Base-by-base conservation (phyloP, 2,797 vertebrate genomes). In the Galaxias olidus region DNA sequence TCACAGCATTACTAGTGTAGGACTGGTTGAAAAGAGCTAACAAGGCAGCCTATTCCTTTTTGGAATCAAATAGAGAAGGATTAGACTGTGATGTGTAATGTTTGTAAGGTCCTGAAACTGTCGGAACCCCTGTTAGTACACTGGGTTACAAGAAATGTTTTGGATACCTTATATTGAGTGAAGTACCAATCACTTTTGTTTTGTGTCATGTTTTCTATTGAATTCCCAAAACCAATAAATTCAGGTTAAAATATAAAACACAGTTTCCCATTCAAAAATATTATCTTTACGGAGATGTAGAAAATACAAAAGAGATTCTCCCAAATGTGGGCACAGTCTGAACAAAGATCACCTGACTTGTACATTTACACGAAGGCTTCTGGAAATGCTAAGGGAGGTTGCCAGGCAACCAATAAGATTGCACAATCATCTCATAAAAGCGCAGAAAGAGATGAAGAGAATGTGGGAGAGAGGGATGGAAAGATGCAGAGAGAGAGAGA, bases 401-500 rank as follows among this genome's bases (percentile, higher is more conserved):
- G 73, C 60, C 52, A 71, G 72, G 66, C 63, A 75, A 73, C 64
- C 70, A 45, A 10, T 40, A 58, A 0, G 42, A 59, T 20, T 49
- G 47, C 50, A 64, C 44, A 74, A 62, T 56, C 20, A 59, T 59
- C 40, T 72, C 43, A 62, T 49, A 10, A 49, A 9, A 44, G 8
- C 10, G 17, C 30, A 19, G 15, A 15, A 9, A 51, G n/a, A 12
- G 15, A 7, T 15, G 15, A 5, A 1, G 14, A 15, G 49, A 14
- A 14, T 15, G 9, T 15, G 14, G 9, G 9, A 51, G n/a, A 51
- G 13, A 9, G 49, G 9, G 15, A 51, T 51, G 49, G 15, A 9
- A 15, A 8, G 14, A 51, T 4, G 15, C 15, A 51, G 15, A 15
- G n/a, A n/a, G 49, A 51, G 49, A 51, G 15, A 15, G n/a, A n/a